Percentiles rank a stretch among this genome's conserved stretches.
phyloP scores from a whole-genome alignment of 2,888 invertebrate genomes.

The Hartigia nigra region DNA sequence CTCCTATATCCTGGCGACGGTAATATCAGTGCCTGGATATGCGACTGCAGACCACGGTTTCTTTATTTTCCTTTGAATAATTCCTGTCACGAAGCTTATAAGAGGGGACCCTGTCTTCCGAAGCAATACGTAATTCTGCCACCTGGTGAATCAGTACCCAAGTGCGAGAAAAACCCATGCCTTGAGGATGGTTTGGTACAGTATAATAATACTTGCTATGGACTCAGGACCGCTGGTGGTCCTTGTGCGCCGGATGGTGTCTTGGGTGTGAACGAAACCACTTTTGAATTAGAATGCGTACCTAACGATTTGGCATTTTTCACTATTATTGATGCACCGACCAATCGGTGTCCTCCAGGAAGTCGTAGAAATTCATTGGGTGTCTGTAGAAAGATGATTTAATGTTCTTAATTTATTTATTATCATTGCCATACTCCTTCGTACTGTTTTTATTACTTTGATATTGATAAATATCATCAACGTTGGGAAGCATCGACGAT shows the following conservation, averaged over 20 bases:
- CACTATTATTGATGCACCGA: slow-evolving; percentile 43
- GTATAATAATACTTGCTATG: slow-evolving; percentile 68
- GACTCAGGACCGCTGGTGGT: slow-evolving; percentile 58
- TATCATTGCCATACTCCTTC: neutral
- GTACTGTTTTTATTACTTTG: neutral
- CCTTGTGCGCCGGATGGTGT: slow-evolving; percentile 68
- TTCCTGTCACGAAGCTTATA: slow-evolving; percentile 73
- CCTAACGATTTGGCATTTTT: slow-evolving; percentile 35
- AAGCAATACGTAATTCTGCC: slow-evolving; percentile 71
- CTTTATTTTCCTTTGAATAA: slow-evolving; percentile 73
- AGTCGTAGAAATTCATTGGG: slow-evolving; percentile 46
- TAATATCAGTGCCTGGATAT: slow-evolving; percentile 74
- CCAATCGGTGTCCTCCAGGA: slow-evolving; percentile 46
- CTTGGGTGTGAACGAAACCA: slow-evolving; percentile 73
- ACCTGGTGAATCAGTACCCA: slow-evolving; percentile 68
- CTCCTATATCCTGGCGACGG: slow-evolving; percentile 74
- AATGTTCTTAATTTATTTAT: neutral
- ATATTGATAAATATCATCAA: neutral
- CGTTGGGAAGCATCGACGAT: neutral
- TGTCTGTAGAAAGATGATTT: slow-evolving; percentile 38
- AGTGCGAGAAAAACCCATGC: slow-evolving; percentile 75
- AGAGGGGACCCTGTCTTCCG: slow-evolving; percentile 73
- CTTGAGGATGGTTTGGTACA: slow-evolving; percentile 67
- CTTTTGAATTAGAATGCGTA: slow-evolving; percentile 71
- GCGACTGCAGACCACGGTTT: slow-evolving; percentile 66